Evolutionary conservation across 1,140 invertebrate genomes (phyloP), one percentile per base, ranked within the genome.

Genomic region (Euglossa dilemma): DNA sequence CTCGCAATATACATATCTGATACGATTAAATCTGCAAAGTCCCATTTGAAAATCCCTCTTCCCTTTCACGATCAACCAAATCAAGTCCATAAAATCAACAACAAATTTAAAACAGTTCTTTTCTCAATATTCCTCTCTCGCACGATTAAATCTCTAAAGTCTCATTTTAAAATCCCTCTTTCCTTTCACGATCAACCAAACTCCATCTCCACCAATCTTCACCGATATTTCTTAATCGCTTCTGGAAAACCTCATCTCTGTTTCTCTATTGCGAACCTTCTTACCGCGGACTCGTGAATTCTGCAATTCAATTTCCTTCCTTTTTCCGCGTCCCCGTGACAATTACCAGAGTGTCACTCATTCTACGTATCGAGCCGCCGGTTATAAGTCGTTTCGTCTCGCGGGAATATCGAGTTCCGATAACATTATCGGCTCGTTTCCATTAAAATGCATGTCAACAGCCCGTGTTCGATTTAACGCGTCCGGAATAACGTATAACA

Each of bases 391-490:
- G 59, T 25, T 61, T 71, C 47, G n/a, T n/a, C 18, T 72, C 69
- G 23, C 11, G 28, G 28, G 59, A 64, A 74, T 80, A 80, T 80
- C 79, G 69, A 47, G 61, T 80, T 74, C 50, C 79, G 79, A 80
- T 80, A 80, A 74, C 63, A 74, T 74, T 64, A 45, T 61, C 70
- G 23, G 59, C 71, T 64, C 57, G 79, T 74, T 80, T 74, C 59
- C 79, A 74, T 80, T 74, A 80, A 64, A 64, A 64, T 64, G 71
- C 59, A 25, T 66, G 50, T 74, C 59, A 63, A 80, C 57, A 61
- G 76, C 69, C 45, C 43, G 73, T 54, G 64, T 43, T 28, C 80
- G 80, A 83, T 83, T 77, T 77, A 69, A 47, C 73, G 43, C 28
- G 72, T 28, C 23, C 50, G 61, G n/a, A 64, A 56, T 66, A 76